Percentiles rank a stretch among this genome's conserved stretches.
These are phyloP conservation scores for Aldrovandia affinis DNA, from an alignment of 2,797 vertebrate genomes.

Conservation along the genomic window DNA sequence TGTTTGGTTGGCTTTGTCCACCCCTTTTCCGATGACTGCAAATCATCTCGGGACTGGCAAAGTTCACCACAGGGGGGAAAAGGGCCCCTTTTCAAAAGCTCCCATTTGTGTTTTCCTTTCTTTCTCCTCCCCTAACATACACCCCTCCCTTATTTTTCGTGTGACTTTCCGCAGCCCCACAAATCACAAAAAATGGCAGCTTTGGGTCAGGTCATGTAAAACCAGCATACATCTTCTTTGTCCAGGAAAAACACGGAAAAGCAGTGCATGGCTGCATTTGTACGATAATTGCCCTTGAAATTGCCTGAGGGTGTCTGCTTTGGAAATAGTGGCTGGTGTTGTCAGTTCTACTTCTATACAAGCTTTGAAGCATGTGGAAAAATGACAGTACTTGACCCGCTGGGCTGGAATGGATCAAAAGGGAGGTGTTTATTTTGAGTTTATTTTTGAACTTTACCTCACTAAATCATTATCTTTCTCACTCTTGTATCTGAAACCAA, in stretches of 20 bases:
- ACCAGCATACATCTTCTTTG: constrained; percentile 59
- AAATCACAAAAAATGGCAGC: constrained; percentile 60
- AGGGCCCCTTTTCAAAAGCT: constrained; percentile 30
- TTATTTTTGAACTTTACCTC: constrained; percentile 1
- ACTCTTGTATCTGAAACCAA: not conserved
- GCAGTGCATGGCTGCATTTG: constrained; percentile 48
- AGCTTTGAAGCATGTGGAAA: constrained; percentile 2
- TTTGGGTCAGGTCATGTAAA: constrained; percentile 62
- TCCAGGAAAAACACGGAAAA: constrained; percentile 51
- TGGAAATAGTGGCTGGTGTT: constrained; percentile 20
- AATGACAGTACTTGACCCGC: constrained; percentile 26
- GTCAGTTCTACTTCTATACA: constrained; percentile 16
- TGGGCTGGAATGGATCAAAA: not conserved
- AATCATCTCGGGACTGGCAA: constrained; percentile 53
- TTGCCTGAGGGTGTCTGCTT: constrained; percentile 23
- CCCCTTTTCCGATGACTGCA: constrained; percentile 55
- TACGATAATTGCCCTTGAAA: constrained; percentile 54
- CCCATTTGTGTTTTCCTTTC: constrained; percentile 17
- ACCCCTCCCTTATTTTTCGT: constrained; percentile 40
- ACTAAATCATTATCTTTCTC: not conserved
- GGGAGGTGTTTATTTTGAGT: not conserved
- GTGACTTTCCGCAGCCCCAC: constrained; percentile 57
- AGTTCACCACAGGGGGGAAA: constrained; percentile 23
- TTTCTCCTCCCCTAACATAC: constrained; percentile 30
- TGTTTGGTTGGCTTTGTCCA: constrained; percentile 61